Base-by-base conservation (phyloP, 2,113 vertebrate genomes). In the Scomber colias region DNA sequence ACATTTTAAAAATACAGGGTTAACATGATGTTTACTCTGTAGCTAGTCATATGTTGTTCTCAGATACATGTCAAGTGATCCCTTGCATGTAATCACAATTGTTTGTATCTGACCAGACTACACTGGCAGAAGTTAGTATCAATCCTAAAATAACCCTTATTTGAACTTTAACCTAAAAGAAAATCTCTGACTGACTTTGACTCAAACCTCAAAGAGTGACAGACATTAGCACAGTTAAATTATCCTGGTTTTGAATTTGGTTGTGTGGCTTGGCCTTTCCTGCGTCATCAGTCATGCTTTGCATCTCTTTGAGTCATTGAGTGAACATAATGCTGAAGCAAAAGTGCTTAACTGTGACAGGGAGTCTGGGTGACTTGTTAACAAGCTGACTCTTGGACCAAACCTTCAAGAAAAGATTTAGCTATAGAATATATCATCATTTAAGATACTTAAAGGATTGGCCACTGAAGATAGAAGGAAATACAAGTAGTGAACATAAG, bases 261-360 rank as follows among this genome's bases (percentile, higher is more conserved):
- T 35, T 49, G 56, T 66, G 71, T 44, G 54, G 68, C 54, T 72
- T 63, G 50, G 50, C 30, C 14, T 63, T 46, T n/a, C 31, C n/a
- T 35, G 15, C 66, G 21, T 45, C 50, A 67, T 82, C 40, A 50
- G 16, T 63, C 40, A 71, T 10, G 5, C 40, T 60, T 11, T 27
- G 16, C 7, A 3, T 50, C 45, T 51, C 21, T 67, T 19, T 48
- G 45, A 14, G 35, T 19, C 44, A 64, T 63, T 59, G 57, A 66
- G 35, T 60, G 27, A 71, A 31, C 48, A 76, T 45, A 49, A 63
- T 44, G 24, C 44, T 46, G 21, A 5, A 35, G 51, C 24, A 24
- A 66, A 68, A 75, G 31, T n/a, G 3, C 31, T 75, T 79, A 15
- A 40, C 50, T 60, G n/a, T 46, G 45, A 70, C 24, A 55, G 53